Base-by-base conservation (phyloP, 1,140 invertebrate species). In the Plutomurus gul region DNA sequence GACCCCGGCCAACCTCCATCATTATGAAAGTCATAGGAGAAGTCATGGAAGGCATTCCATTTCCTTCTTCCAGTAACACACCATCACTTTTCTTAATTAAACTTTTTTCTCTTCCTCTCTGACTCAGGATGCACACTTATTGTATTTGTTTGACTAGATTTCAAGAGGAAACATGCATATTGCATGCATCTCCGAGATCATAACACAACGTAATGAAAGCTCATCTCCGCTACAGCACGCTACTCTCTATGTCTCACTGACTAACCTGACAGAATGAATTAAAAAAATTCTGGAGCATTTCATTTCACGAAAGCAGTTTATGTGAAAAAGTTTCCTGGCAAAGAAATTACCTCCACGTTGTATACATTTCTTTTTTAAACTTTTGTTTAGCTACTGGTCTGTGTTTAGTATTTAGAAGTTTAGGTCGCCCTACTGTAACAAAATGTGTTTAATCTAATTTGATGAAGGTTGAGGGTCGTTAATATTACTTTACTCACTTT, bases 11-110 rank as follows among this genome's bases (percentile, higher is more conserved):
- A 56, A 56, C 30, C n/a, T n/a, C 56, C 13, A 65, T 65, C 11
- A 25, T 65, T 65, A 65, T 65, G 56, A 65, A 65, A 65, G 56
- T 65, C 56, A 56, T 56, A 56, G 51, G 37, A 22, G 39, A 71
- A 71, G 47, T 51, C 47, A 10, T 13, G 72, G 40, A 46, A 75
- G 33, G 40, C 43, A 75, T 36, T 43, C 70, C 72, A 75, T 75
- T 75, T 75, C 72, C 72, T 30, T 49, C 46, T 65, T 43, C 18
- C 30, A n/a, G 72, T 30, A 75, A 75, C 72, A 75, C 72, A 75
- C 72, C 72, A 75, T 75, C 72, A 75, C 72, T 75, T 75, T 75
- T 75, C 72, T 75, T 75, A 75, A 75, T 75, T 75, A 75, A 75
- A 75, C 72, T 75, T 75, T 75, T 75, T 75, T 49, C 60, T 33